These are phyloP conservation scores for Molothrus aeneus DNA, from an alignment of 2,797 vertebrate genomes.

Conservation along the genomic window DNA sequence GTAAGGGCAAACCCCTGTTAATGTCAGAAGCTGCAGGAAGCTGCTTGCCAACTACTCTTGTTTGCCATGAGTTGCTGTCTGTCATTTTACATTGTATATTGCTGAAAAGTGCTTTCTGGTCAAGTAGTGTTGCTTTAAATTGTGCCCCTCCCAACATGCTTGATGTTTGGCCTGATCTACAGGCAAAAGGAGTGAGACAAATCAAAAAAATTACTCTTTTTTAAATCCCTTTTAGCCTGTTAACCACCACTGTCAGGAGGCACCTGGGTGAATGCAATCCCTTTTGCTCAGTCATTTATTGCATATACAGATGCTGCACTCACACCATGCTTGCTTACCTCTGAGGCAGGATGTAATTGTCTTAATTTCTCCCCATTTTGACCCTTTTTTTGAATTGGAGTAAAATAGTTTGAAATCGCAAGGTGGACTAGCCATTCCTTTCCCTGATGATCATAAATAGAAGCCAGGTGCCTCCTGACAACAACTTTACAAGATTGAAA, in stretches of 20 bases:
- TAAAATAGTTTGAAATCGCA: not conserved
- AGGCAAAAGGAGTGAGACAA: constrained; percentile 84
- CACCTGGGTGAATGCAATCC: constrained; percentile 49
- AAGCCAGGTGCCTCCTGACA: constrained; percentile 65
- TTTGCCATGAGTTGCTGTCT: constrained; percentile 55
- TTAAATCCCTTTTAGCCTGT: constrained; percentile 76
- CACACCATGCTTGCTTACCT: constrained; percentile 44
- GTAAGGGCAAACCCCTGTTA: constrained; percentile 42
- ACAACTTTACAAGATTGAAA: constrained; percentile 8
- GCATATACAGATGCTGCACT: constrained; percentile 31
- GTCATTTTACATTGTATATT: constrained; percentile 70
- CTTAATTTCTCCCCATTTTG: not conserved
- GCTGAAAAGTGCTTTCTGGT: constrained; percentile 61
- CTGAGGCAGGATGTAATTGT: constrained; percentile 16
- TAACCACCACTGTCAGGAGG: constrained; percentile 75
- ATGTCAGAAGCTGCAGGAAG: constrained; percentile 56
- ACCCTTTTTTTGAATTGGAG: not conserved
- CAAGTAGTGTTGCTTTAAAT: constrained; percentile 79
- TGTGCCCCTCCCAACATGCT: constrained; percentile 87
- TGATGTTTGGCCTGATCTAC: constrained; percentile 87
- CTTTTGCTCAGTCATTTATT: not conserved
- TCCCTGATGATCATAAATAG: not conserved
- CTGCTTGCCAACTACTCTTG: constrained; percentile 44
- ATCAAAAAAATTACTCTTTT: constrained; percentile 78
- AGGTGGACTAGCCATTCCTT: not conserved